Percentiles rank a stretch among this genome's conserved stretches.
These are phyloP conservation scores for Atethmia centrago DNA, from an alignment of 2,888 invertebrate genomes.

Conservation along the genomic window DNA sequence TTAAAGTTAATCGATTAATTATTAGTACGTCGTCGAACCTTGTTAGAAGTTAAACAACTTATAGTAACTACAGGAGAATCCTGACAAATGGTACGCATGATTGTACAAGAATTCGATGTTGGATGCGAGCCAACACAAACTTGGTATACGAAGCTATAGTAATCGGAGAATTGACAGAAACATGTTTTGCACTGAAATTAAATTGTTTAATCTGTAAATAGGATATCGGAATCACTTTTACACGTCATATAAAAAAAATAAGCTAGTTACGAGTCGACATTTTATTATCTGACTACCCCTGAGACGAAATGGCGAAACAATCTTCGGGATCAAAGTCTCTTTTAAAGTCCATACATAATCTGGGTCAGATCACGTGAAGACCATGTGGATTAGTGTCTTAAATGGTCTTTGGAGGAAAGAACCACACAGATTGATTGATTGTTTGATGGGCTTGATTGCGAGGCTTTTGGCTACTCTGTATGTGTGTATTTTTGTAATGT, in stretches of 20 bases:
- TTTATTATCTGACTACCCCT: background rate
- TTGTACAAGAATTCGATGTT: slow-evolving; percentile 45
- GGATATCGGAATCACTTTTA: background rate
- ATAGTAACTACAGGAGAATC: slow-evolving; percentile 3
- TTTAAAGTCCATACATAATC: background rate
- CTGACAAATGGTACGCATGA: slow-evolving; percentile 15
- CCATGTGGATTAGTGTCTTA: background rate
- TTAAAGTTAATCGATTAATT: slow-evolving; percentile 1
- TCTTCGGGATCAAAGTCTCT: background rate
- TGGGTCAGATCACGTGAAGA: background rate
- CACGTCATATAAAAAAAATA: background rate
- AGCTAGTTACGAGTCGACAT: background rate
- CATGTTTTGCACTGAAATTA: slow-evolving; percentile 17
- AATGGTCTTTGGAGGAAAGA: background rate
- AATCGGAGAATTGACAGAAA: slow-evolving; percentile 39
- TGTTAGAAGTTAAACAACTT: slow-evolving; percentile 12
- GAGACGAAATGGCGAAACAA: background rate
- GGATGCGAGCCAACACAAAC: slow-evolving; percentile 58
- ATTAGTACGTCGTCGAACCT: slow-evolving; percentile 11
- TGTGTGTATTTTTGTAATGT: too few relatives aligned
- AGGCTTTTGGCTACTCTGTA: too few relatives aligned
- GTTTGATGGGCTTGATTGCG: too few relatives aligned
- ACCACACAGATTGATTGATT: background rate
- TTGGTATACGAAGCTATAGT: slow-evolving; percentile 19
- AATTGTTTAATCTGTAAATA: background rate